phyloP scores from a whole-genome alignment of 1,140 invertebrate species.

The Maniola jurtina region DNA sequence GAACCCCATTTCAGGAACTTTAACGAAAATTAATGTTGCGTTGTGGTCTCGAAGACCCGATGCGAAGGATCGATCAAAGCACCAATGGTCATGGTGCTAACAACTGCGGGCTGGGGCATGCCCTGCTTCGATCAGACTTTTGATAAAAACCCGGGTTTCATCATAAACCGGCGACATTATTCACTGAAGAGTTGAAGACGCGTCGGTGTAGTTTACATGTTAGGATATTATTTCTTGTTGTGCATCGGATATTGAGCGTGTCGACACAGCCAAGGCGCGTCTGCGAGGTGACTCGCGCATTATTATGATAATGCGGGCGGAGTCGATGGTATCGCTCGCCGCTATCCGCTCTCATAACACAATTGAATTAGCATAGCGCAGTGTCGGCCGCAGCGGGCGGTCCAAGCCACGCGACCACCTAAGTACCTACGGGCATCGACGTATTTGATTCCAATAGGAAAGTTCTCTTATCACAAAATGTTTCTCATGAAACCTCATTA shows the following conservation, averaged over 20 bases:
- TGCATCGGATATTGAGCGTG: slow-evolving; percentile 12
- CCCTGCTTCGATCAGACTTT: too few relatives aligned
- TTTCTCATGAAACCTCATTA: slow-evolving; percentile 1
- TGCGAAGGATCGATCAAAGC: too few relatives aligned
- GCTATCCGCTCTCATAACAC: slow-evolving; percentile 68
- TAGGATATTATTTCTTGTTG: slow-evolving; percentile 21
- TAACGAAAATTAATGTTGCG: too few relatives aligned
- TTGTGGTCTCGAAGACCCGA: too few relatives aligned
- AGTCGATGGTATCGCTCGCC: slow-evolving; percentile 62
- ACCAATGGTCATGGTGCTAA: too few relatives aligned
- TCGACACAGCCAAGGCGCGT: slow-evolving; percentile 48
- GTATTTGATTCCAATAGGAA: slow-evolving; percentile 33
- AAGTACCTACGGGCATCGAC: slow-evolving; percentile 32
- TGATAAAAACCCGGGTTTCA: too few relatives aligned
- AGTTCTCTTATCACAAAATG: slow-evolving; percentile 19
- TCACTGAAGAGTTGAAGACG: too few relatives aligned
- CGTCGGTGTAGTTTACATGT: background rate
- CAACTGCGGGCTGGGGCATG: too few relatives aligned
- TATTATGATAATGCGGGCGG: slow-evolving; percentile 76
- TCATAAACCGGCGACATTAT: too few relatives aligned
- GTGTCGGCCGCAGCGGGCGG: slow-evolving; percentile 63
- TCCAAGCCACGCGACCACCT: slow-evolving; percentile 68
- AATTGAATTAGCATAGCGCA: slow-evolving; percentile 76
- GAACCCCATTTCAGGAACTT: too few relatives aligned
- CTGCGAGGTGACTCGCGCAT: slow-evolving; percentile 70